Conservation (phyloP, 1,140 invertebrate species). For the Anastrepha ludens region DNA sequence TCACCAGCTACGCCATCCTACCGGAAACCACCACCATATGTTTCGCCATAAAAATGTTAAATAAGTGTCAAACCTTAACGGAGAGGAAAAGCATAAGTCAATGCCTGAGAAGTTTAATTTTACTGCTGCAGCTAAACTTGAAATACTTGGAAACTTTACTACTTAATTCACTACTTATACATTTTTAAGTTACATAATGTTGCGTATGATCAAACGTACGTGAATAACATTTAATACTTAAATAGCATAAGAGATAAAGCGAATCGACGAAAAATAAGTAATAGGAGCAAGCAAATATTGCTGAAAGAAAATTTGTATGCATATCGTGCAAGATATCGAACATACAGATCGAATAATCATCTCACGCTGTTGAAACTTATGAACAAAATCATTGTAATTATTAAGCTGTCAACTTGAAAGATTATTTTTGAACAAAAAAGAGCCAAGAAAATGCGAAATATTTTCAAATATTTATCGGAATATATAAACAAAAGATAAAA, state of each 20-base stretch:
- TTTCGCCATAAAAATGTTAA: constrained; percentile 85
- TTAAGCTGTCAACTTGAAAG: neutral
- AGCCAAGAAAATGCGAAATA: too few relatives aligned
- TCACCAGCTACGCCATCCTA: constrained; percentile 86
- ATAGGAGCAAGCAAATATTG: constrained; percentile 4
- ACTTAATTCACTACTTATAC: constrained; percentile 48
- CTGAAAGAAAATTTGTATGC: neutral
- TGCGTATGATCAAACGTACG: neutral
- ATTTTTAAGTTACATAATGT: constrained; percentile 38
- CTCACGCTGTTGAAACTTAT: constrained; percentile 2
- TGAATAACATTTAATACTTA: constrained; percentile 9
- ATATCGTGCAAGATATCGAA: neutral
- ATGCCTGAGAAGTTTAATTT: neutral
- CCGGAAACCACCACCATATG: constrained; percentile 92
- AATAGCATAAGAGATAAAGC: constrained; percentile 11
- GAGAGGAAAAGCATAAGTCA: neutral
- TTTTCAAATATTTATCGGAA: too few relatives aligned
- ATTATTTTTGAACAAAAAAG: too few relatives aligned
- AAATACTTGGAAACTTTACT: constrained; percentile 38
- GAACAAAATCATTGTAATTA: constrained; percentile 7
- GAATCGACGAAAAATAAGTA: constrained; percentile 13
- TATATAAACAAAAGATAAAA: too few relatives aligned
- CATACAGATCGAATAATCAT: neutral
- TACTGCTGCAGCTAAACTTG: neutral
- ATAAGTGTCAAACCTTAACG: constrained; percentile 14